Conservation (phyloP, 2,113 vertebrate genomes). For the Meleagris gallopavo region DNA sequence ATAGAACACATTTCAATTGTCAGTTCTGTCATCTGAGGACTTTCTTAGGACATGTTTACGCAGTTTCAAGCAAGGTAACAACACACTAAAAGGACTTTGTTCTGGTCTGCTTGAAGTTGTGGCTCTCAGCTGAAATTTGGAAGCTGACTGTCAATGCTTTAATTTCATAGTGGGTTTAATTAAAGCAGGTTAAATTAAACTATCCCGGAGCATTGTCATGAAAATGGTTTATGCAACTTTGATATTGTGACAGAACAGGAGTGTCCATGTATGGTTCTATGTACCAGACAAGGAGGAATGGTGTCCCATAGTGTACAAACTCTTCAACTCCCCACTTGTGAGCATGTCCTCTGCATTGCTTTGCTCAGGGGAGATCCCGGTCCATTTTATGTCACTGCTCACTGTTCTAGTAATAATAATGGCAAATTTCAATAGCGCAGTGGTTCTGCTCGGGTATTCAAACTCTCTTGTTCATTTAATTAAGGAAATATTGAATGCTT, state of each 20-base stretch:
- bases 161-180: not conserved
- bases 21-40: not conserved
- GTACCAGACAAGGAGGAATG: not conserved
- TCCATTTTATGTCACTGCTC: not conserved
- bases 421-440: not conserved
- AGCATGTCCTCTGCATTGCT: not conserved
- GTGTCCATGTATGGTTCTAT: not conserved
- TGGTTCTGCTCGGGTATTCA: not conserved
- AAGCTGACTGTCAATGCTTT: not conserved
- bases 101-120: not conserved
- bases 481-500: constrained; percentile 53
- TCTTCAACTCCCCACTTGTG: not conserved
- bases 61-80: not conserved
- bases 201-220: not conserved
- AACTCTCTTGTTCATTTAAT: constrained; percentile 10
- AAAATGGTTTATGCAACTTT: not conserved
- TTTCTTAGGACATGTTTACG: not conserved
- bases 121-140: not conserved
- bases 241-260: not conserved
- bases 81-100: not conserved
- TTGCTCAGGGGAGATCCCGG: not conserved
- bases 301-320: not conserved
- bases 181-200: not conserved
- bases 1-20: not conserved
- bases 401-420: not conserved